phyloP scores from a whole-genome alignment of 2,797 vertebrate species.

The Hemibagrus guttatus region DNA sequence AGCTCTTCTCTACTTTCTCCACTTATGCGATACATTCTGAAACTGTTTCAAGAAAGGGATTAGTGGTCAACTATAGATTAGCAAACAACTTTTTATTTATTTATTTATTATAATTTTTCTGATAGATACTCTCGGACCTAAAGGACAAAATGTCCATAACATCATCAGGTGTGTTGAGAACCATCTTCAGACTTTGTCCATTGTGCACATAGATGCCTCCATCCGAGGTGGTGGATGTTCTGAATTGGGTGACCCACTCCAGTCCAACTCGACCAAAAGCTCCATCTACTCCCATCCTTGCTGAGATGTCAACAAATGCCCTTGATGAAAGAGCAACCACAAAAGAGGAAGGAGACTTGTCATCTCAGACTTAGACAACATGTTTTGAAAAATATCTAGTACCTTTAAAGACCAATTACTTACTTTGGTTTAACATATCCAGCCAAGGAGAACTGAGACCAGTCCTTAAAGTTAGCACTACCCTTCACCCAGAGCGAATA shows the following conservation, averaged over 20 bases:
- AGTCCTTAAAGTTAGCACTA: constrained; percentile 73
- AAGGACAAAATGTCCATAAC: constrained; percentile 81
- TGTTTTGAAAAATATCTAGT: background rate
- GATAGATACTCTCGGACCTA: constrained; percentile 67
- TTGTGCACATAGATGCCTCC: constrained; percentile 82
- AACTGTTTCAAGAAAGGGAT: constrained; percentile 68
- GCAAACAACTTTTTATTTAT: background rate
- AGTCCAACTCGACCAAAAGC: constrained; percentile 78
- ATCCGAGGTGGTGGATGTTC: constrained; percentile 78
- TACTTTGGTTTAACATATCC: constrained; percentile 86
- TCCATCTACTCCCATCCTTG: constrained; percentile 78
- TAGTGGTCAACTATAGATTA: background rate
- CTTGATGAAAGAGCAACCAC: constrained; percentile 61
- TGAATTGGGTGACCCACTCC: constrained; percentile 78
- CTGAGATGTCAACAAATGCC: constrained; percentile 75
- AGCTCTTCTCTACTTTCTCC: constrained; percentile 71
- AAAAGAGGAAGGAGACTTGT: background rate
- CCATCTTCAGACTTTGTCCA: constrained; percentile 78
- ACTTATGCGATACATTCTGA: constrained; percentile 73
- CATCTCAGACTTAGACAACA: background rate
- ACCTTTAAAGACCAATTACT: background rate
- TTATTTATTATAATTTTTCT: background rate
- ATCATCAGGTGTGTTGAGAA: constrained; percentile 84
- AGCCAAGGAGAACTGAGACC: constrained; percentile 79
- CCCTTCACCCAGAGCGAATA: constrained; percentile 79